Evolutionary conservation across 1,140 invertebrate genomes (phyloP).

Genomic region (Aporrectodea caliginosa): DNA sequence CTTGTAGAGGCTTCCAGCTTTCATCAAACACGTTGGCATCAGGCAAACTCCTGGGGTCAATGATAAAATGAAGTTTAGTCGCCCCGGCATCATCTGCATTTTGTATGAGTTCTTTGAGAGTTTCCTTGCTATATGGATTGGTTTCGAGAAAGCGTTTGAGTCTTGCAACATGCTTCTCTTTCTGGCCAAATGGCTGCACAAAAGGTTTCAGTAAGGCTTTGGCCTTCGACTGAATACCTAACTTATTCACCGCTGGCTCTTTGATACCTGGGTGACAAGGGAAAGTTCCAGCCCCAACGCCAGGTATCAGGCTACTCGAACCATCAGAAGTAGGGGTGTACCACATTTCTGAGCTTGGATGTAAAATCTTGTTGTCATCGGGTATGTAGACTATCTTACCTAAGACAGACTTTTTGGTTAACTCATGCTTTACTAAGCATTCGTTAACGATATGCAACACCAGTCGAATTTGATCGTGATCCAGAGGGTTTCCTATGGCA

Average conservation of each 20-base stretch:
- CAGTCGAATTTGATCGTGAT: not conserved
- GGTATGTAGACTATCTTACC: not conserved
- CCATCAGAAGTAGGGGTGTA: slow-evolving; percentile 8
- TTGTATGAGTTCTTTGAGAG: slow-evolving; percentile 32
- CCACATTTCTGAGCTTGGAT: slow-evolving; percentile 9
- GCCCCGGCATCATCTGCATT: slow-evolving; percentile 53
- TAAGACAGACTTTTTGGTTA: not conserved
- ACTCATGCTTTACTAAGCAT: not conserved
- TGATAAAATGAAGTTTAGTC: slow-evolving; percentile 42
- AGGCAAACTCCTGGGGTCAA: slow-evolving; percentile 24
- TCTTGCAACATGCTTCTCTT: slow-evolving; percentile 40
- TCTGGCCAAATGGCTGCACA: slow-evolving; percentile 40
- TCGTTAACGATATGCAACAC: not conserved
- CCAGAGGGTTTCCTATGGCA: not conserved
- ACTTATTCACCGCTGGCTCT: slow-evolving; percentile 7
- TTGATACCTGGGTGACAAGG: slow-evolving; percentile 16
- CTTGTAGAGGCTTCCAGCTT: slow-evolving; percentile 32
- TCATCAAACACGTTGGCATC: slow-evolving; percentile 32
- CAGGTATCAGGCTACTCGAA: no score
- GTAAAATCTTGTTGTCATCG: not conserved
- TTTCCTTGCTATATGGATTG: slow-evolving; percentile 35
- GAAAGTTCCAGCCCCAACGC: no score
- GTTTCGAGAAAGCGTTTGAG: slow-evolving; percentile 40
- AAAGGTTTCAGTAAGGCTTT: not conserved
- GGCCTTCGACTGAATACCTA: slow-evolving; percentile 32